These are phyloP conservation scores for Cynoglossus semilaevis DNA, from an alignment of 2,113 vertebrate genomes.

Conservation along the genomic window DNA sequence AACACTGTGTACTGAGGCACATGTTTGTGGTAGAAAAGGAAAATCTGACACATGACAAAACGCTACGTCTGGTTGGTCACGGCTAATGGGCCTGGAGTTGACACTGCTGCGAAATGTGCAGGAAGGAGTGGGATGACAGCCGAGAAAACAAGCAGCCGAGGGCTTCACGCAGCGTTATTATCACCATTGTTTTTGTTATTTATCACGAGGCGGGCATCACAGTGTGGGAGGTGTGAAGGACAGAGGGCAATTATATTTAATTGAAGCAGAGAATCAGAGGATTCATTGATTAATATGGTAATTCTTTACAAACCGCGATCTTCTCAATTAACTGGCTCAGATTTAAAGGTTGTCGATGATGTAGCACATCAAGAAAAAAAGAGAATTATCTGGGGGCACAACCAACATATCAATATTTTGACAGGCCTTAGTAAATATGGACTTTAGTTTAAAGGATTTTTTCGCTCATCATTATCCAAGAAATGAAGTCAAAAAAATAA, in stretches of 20 bases:
- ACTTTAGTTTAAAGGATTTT: not conserved
- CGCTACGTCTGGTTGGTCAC: constrained; percentile 34
- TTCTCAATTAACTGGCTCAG: constrained; percentile 38
- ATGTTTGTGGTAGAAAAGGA: constrained; percentile 9
- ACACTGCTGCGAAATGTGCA: not conserved
- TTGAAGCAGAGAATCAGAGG: constrained; percentile 54
- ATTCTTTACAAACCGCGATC: constrained; percentile 18
- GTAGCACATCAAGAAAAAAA: constrained; percentile 10
- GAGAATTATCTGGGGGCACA: not conserved
- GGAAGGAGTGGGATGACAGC: constrained; percentile 16
- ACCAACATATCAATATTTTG: constrained; percentile 12
- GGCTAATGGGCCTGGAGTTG: constrained; percentile 53
- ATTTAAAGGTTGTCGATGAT: constrained; percentile 26
- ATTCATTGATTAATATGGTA: constrained; percentile 55
- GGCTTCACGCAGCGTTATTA: constrained; percentile 40
- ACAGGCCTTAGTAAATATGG: constrained; percentile 6
- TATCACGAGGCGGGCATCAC: constrained; percentile 45
- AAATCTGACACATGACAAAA: constrained; percentile 26
- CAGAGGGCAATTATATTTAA: constrained; percentile 66
- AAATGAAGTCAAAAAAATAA: not conserved
- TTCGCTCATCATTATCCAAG: not conserved
- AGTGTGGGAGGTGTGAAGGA: constrained; percentile 63
- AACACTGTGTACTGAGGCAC: not conserved
- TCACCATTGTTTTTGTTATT: constrained; percentile 52
- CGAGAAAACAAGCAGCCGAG: constrained; percentile 13